Percentiles rank a stretch among this genome's conserved stretches.
Conservation (phyloP, 2,797 vertebrate genomes). For the Acridotheres tristis region DNA sequence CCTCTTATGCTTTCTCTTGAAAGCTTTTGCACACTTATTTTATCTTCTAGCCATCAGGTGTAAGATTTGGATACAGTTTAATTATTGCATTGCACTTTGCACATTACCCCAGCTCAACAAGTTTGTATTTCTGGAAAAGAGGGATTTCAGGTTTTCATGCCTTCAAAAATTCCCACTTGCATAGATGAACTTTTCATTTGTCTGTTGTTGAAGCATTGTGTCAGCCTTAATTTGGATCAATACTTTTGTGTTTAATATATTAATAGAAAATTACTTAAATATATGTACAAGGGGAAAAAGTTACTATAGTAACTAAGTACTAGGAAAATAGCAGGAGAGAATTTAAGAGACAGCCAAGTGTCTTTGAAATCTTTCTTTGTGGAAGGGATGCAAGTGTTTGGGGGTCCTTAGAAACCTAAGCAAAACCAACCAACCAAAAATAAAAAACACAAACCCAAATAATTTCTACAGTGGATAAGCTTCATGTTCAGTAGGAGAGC, state of each 20-base stretch:
- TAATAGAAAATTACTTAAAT: conserved; percentile 39
- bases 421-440: not conserved
- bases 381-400: not conserved
- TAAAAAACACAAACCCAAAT: not conserved
- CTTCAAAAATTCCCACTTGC: not conserved
- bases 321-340: conserved; percentile 14
- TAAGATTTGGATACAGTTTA: not conserved
- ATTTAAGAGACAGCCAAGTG: not conserved
- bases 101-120: not conserved
- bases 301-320: not conserved
- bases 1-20: not conserved
- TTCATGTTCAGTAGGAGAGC: conserved; percentile 30
- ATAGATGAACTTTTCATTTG: not conserved
- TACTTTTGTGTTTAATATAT: conserved; percentile 36
- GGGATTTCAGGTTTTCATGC: not conserved
- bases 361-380: not conserved
- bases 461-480: not conserved
- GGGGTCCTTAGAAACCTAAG: not conserved
- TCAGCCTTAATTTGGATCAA: conserved; percentile 55
- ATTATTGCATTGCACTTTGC: not conserved
- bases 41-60: not conserved
- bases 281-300: conserved; percentile 1
- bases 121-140: not conserved
- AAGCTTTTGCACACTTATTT: not conserved
- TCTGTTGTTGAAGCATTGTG: not conserved